Evolutionary conservation across 2,113 vertebrate species (phyloP).

Genomic region (Sclerurus mexicanus): DNA sequence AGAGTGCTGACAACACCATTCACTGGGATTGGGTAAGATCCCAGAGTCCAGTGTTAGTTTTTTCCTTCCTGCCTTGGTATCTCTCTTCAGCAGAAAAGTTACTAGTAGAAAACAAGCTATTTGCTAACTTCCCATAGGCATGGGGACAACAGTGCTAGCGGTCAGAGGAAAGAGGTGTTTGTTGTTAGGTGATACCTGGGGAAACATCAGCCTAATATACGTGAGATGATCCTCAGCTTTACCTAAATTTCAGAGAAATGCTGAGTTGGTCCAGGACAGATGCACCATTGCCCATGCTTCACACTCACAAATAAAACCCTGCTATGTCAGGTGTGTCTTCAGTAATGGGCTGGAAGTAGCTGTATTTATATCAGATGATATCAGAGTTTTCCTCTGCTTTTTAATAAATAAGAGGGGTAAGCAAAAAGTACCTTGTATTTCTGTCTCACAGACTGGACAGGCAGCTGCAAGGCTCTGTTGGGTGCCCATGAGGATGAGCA

Average conservation of each 20-base stretch:
- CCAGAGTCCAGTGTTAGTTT: neutral
- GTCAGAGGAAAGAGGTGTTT: neutral
- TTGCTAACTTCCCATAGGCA: neutral
- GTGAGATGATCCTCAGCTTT: neutral
- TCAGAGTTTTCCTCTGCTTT: neutral
- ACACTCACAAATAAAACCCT: neutral
- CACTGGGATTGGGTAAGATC: neutral
- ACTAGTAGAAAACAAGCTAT: neutral
- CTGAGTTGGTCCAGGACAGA: neutral
- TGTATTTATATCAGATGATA: neutral
- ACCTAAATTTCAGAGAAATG: neutral
- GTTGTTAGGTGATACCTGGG: fast-evolving
- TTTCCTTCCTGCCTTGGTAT: neutral
- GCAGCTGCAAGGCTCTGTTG: neutral
- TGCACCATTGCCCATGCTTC: fast-evolving
- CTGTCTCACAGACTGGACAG: neutral
- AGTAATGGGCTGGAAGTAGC: neutral
- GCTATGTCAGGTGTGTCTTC: fast-evolving
- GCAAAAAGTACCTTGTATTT: fast-evolving
- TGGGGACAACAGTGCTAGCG: neutral
- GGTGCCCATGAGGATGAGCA: neutral
- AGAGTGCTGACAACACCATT: neutral
- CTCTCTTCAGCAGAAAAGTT: neutral
- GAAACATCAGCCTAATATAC: neutral
- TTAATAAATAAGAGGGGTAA: neutral